phyloP scores from a whole-genome alignment of 2,113 vertebrate species.

The Alosa alosa region DNA sequence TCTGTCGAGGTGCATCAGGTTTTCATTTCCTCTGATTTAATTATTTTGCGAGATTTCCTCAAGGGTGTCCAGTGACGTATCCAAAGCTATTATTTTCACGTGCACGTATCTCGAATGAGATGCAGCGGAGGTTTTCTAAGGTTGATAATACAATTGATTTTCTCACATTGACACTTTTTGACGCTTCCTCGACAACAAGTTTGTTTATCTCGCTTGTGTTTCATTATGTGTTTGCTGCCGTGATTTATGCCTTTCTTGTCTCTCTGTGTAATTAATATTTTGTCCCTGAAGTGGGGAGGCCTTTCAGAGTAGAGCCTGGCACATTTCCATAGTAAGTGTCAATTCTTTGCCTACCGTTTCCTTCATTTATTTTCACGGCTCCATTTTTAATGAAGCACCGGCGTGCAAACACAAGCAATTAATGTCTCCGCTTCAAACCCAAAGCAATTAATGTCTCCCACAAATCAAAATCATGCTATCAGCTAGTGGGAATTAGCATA shows the following conservation, averaged over 20 bases:
- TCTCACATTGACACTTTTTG: neutral
- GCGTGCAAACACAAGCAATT: slow-evolving; percentile 30
- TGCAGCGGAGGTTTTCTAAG: neutral
- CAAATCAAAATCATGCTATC: no score
- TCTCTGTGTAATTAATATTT: slow-evolving; percentile 33
- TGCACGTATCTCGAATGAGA: neutral
- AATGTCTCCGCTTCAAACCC: slow-evolving; percentile 24
- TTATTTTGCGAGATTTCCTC: neutral
- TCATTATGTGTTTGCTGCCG: neutral
- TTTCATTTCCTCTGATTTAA: neutral
- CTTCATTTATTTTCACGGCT: slow-evolving; percentile 25
- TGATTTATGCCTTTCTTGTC: slow-evolving; percentile 26
- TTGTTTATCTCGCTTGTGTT: neutral
- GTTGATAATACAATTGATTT: neutral
- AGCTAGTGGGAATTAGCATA: slow-evolving; percentile 58
- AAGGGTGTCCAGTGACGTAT: neutral
- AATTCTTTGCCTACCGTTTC: neutral
- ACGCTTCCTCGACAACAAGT: neutral
- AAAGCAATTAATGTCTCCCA: slow-evolving; percentile 30
- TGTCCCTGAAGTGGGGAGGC: neutral
- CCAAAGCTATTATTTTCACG: neutral
- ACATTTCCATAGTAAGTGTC: slow-evolving; percentile 23
- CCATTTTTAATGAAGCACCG: slow-evolving; percentile 42
- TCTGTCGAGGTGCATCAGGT: neutral
- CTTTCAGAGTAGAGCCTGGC: slow-evolving; percentile 19